Evolutionary conservation across 2,797 vertebrate species (phyloP), one percentile per base, ranked within the genome.

Genomic region (Leptoclinus maculatus): DNA sequence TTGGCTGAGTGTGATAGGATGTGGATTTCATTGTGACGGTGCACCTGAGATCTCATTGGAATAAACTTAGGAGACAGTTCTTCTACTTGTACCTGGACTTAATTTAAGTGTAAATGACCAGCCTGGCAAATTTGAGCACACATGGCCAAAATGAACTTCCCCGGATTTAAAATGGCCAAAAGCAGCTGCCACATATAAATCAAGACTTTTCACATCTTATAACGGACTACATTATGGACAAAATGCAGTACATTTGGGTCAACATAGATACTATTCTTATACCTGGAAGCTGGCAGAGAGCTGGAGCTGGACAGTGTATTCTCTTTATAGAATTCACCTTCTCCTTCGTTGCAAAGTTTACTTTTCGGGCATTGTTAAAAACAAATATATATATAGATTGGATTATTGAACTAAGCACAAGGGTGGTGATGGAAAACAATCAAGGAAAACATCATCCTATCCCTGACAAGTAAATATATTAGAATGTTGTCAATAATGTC

Each of bases 31-130:
- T 78, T 71, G 58, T 72, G 74, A 82, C 54, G 54, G 47, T 17
- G 51, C 76, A 79, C 83, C 74, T 76, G 85, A 56, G 84, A 74
- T 45, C 71, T 88, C 67, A 84, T 85, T 82, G 82, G 84, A 88
- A 78, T 64, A 82, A 34, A 76, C 36, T 76, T 73, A 43, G 36
- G 38, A 72, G 32, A 71, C 34, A 0, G n/a, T 69, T 78, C 36
- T 78, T 59, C 41, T 72, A 19, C 64, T 78, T 60, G 71, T 64
- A 32, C 29, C 34, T 49, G n/a, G 23, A 63, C 51, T 57, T 75
- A 27, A 80, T 85, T 78, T 75, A 59, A 3, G n/a, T 49, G 21
- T 39, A 63, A 66, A 70, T 62, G 49, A 5, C 23, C 27, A 32
- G 6, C 12, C 29, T 58, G 63, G 74, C 53, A 64, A 47, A 75